A percentile compares a stretch with the other conserved stretches of the same genome.
phyloP scores from a whole-genome alignment of 2,888 invertebrate genomes.

The Neocrepidodera transversa region DNA sequence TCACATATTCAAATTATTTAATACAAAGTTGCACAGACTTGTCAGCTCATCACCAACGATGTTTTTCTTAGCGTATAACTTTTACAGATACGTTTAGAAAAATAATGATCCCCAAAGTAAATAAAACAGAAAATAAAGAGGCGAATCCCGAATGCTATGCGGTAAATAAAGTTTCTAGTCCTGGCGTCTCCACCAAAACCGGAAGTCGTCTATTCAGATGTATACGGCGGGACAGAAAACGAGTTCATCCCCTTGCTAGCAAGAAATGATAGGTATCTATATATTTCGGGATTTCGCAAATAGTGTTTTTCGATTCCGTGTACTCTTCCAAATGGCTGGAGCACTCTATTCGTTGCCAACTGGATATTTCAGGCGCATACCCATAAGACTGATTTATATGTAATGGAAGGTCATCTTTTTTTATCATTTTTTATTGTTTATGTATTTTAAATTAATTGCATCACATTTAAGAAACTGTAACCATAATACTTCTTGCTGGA shows the following conservation, averaged over 20 bases:
- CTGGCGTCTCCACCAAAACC: conserved; percentile 54
- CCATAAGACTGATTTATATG: not conserved
- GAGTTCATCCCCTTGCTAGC: conserved; percentile 36
- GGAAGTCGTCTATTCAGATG: conserved; percentile 59
- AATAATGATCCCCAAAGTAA: conserved; percentile 23
- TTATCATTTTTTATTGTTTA: too few species aligned
- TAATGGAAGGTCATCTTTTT: not conserved
- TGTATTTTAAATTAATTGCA: too few species aligned
- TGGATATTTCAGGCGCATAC: conserved; percentile 8
- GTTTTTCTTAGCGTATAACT: conserved; percentile 1
- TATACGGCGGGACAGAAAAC: conserved; percentile 43
- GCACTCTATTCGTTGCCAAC: conserved; percentile 28
- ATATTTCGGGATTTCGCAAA: conserved; percentile 39
- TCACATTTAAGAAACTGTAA: too few species aligned
- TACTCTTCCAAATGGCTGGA: conserved; percentile 24
- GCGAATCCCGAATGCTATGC: conserved; percentile 44
- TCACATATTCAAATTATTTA: too few species aligned
- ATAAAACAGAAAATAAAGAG: conserved; percentile 26
- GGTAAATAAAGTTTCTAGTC: conserved; percentile 60
- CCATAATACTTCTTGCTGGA: too few species aligned
- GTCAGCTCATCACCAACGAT: not conserved
- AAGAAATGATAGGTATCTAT: conserved; percentile 41
- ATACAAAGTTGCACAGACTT: not conserved
- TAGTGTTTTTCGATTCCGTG: conserved; percentile 38
- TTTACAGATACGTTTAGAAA: conserved; percentile 13